Percentiles rank a stretch among this genome's conserved stretches.
Conservation (phyloP, 1,140 invertebrate species). For the Drosophila obscura region DNA sequence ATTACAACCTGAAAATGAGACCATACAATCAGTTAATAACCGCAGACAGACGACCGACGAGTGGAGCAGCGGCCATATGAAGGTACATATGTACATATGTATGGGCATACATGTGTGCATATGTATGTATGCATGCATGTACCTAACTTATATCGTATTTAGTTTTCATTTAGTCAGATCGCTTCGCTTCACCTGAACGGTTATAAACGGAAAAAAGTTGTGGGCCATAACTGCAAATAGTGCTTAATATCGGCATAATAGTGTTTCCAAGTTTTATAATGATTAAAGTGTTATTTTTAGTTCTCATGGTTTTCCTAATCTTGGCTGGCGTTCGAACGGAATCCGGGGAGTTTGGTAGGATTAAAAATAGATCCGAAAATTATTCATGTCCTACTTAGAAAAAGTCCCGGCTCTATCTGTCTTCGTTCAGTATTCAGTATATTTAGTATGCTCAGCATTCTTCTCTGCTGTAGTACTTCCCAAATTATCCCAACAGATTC, state of each 20-base stretch:
- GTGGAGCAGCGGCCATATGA: conserved; percentile 15
- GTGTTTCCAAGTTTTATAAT: conserved; percentile 40
- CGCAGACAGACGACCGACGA: conserved; percentile 28
- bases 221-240: not conserved
- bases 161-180: conserved; percentile 65
- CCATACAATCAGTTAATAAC: conserved; percentile 69
- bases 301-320: conserved; percentile 37
- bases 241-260: not conserved
- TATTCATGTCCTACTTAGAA: too few relatives aligned
- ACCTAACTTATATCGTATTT: conserved; percentile 18
- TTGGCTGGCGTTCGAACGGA: conserved; percentile 44
- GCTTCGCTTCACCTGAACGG: conserved; percentile 50
- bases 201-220: conserved; percentile 54
- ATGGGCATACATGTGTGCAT: not conserved
- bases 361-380: not conserved
- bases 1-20: conserved; percentile 67
- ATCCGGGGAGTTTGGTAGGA: conserved; percentile 63
- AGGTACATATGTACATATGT: conserved; percentile 1
- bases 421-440: too few relatives aligned
- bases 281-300: conserved; percentile 32
- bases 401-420: too few relatives aligned
- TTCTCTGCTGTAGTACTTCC: too few relatives aligned
- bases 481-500: too few relatives aligned
- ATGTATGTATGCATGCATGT: conserved; percentile 28
- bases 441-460: too few relatives aligned